A percentile compares a stretch with the other conserved stretches of the same genome.
Conservation (phyloP, 2,113 vertebrate species). For the Meriones unguiculatus region DNA sequence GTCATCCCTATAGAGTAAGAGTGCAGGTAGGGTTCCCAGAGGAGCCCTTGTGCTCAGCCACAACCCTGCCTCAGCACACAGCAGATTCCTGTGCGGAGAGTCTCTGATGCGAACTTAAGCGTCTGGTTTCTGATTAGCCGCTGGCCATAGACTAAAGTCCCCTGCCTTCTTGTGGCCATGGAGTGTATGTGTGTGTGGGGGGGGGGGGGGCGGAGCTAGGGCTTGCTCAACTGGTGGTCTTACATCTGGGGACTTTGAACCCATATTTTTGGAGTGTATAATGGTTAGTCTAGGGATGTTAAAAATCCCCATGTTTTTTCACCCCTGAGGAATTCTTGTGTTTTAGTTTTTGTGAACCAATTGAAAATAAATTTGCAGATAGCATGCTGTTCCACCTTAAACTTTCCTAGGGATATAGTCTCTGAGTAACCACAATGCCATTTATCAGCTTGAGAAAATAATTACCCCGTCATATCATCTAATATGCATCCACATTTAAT, state of each 20-base stretch:
- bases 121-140: neutral
- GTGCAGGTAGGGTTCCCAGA: neutral
- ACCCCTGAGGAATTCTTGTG: neutral
- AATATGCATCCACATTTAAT: neutral
- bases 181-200: neutral
- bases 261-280: neutral
- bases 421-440: neutral
- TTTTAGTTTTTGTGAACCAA: neutral
- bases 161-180: neutral
- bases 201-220: no score
- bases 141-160: neutral
- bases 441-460: neutral
- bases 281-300: neutral
- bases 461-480: neutral
- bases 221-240: neutral
- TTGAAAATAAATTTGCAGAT: neutral
- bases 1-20: neutral
- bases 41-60: neutral
- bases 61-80: neutral
- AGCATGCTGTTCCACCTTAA: neutral
- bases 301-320: neutral
- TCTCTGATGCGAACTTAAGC: neutral
- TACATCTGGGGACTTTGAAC: neutral
- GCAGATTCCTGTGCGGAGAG: neutral
- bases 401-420: neutral